Evolutionary conservation across 1,140 invertebrate genomes (phyloP).

Genomic region (Meloidogyne exigua): DNA sequence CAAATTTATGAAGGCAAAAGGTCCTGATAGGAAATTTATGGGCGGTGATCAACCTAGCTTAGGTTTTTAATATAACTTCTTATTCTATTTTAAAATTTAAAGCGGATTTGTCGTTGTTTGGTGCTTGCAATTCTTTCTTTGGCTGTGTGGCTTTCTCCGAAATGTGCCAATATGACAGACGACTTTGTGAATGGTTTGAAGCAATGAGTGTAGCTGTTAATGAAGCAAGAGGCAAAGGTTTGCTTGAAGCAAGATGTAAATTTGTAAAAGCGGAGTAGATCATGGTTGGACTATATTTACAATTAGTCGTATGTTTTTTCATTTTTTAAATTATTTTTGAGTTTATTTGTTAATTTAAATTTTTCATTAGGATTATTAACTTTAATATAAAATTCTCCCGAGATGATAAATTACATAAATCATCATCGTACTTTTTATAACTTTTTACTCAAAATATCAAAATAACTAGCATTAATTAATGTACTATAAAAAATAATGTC

Average conservation of each 20-base stretch:
- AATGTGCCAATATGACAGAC: slow-evolving; percentile 65
- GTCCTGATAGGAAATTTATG: slow-evolving; percentile 74
- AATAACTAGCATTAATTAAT: too few relatives aligned
- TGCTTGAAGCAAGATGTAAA: slow-evolving; percentile 35
- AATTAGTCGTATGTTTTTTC: slow-evolving; percentile 4
- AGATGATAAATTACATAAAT: too few relatives aligned
- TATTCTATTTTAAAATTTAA: slow-evolving; percentile 17
- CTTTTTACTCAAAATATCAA: too few relatives aligned
- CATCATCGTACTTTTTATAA: too few relatives aligned
- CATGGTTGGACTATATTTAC: neutral
- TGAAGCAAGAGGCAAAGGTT: slow-evolving; percentile 31
- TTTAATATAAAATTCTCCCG: neutral
- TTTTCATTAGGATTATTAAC: neutral
- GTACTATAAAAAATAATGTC: too few relatives aligned
- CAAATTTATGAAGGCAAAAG: slow-evolving; percentile 71
- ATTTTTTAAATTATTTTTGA: slow-evolving; percentile 7
- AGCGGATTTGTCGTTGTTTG: slow-evolving; percentile 76
- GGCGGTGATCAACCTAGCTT: slow-evolving; percentile 82
- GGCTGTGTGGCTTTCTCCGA: slow-evolving; percentile 88
- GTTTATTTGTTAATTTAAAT: neutral
- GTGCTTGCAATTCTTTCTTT: slow-evolving; percentile 88
- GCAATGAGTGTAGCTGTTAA: slow-evolving; percentile 39
- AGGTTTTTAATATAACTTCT: slow-evolving; percentile 67
- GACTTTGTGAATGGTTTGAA: slow-evolving; percentile 36
- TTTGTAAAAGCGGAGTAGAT: neutral